Conservation (phyloP, 2,888 invertebrate genomes). For the Autographa gamma region DNA sequence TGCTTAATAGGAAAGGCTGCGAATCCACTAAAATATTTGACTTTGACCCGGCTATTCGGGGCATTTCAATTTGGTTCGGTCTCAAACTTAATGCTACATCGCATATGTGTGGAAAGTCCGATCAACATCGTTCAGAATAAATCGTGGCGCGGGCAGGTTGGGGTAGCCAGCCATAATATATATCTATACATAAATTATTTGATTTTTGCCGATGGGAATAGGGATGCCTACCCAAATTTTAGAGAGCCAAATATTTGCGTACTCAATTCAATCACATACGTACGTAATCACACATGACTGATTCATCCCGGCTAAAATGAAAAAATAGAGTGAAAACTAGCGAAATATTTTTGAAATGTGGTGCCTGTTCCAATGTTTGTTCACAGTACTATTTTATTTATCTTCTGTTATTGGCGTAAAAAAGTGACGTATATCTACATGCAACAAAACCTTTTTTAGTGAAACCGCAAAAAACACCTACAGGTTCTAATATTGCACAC, state of each 20-base stretch:
- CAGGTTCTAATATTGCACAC: neutral
- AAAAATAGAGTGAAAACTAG: too few relatives aligned
- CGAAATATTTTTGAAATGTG: too few relatives aligned
- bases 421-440: neutral
- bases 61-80: neutral
- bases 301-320: too few relatives aligned
- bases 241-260: neutral
- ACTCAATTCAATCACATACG: neutral
- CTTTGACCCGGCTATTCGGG: neutral
- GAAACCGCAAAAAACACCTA: neutral
- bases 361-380: neutral
- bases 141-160: neutral
- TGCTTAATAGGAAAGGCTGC: neutral
- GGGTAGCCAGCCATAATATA: neutral
- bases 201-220: neutral
- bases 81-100: neutral
- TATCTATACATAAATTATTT: neutral
- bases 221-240: neutral
- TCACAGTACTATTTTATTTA: neutral
- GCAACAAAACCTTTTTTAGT: neutral
- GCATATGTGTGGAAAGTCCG: neutral
- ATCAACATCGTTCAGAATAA: neutral
- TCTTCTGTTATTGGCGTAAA: neutral
- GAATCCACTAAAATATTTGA: neutral
- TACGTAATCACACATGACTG: too few relatives aligned